Percentiles rank a stretch among this genome's conserved stretches.
phyloP scores from a whole-genome alignment of 2,113 vertebrate species.

The Phainopepla nitens region DNA sequence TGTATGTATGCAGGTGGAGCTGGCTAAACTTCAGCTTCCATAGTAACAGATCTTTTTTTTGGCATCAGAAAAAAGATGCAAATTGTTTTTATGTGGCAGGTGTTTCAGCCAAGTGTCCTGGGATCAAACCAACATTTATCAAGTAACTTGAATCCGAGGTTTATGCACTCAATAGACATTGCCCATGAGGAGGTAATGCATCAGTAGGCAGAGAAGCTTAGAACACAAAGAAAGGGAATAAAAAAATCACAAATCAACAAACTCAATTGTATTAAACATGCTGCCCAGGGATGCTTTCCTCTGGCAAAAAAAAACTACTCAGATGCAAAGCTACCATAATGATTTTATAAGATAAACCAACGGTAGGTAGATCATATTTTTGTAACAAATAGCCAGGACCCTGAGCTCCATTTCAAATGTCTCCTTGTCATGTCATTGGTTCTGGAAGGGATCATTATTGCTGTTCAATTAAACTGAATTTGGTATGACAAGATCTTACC shows the following conservation, averaged over 20 bases:
- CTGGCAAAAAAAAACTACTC: background rate
- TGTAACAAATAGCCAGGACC: background rate
- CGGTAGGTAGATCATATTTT: background rate
- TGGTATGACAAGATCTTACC: background rate
- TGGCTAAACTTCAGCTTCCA: background rate
- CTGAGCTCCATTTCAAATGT: background rate
- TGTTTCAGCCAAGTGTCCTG: constrained; percentile 1
- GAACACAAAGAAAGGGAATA: background rate
- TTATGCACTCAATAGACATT: background rate
- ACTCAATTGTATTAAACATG: background rate
- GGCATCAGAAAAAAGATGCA: background rate
- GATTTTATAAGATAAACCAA: background rate
- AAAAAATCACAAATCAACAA: background rate
- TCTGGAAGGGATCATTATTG: background rate
- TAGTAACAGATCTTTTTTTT: background rate
- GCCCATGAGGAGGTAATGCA: background rate
- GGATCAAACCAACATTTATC: constrained; percentile 1
- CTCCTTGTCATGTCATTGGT: background rate
- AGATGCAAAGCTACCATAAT: background rate
- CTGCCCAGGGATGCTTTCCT: background rate
- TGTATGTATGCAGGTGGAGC: background rate
- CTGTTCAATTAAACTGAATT: background rate
- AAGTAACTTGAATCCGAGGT: background rate
- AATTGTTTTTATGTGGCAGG: background rate
- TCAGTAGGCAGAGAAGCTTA: background rate